Percentiles rank a stretch among this genome's conserved stretches.
Conservation (phyloP, 2,797 vertebrate genomes). For the Spondyliosoma cantharus region DNA sequence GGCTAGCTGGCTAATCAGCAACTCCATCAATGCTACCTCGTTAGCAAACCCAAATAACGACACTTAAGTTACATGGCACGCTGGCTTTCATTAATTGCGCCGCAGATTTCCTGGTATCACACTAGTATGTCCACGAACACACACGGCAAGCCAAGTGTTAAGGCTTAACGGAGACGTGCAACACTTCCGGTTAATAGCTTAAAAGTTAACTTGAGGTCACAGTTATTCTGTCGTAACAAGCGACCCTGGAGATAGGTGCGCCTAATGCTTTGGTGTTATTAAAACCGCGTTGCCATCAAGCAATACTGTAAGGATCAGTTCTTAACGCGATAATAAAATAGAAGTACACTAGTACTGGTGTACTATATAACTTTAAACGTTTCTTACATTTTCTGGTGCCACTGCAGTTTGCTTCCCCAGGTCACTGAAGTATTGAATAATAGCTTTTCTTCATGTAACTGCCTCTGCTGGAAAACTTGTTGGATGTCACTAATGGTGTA, state of each 20-base stretch:
- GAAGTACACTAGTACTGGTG: too few species aligned
- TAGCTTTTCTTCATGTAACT: too few species aligned
- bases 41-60: background rate
- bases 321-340: too few species aligned
- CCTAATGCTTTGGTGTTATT: background rate
- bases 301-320: too few species aligned
- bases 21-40: background rate
- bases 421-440: background rate
- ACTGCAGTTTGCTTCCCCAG: background rate
- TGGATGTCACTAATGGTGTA: background rate
- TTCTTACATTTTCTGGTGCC: background rate
- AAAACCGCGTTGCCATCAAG: background rate
- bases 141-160: rapidly evolving
- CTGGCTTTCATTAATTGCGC: background rate
- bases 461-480: too few species aligned
- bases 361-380: too few species aligned
- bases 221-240: background rate
- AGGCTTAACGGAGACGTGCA: too few species aligned
- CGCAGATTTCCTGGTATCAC: rapidly evolving
- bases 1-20: rapidly evolving
- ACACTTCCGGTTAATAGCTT: background rate
- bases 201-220: conserved; percentile 14
- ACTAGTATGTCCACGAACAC: rapidly evolving
- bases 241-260: background rate
- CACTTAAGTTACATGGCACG: background rate